phyloP scores from a whole-genome alignment of 2,113 vertebrate species.

The human (Homo sapiens) region DNA sequence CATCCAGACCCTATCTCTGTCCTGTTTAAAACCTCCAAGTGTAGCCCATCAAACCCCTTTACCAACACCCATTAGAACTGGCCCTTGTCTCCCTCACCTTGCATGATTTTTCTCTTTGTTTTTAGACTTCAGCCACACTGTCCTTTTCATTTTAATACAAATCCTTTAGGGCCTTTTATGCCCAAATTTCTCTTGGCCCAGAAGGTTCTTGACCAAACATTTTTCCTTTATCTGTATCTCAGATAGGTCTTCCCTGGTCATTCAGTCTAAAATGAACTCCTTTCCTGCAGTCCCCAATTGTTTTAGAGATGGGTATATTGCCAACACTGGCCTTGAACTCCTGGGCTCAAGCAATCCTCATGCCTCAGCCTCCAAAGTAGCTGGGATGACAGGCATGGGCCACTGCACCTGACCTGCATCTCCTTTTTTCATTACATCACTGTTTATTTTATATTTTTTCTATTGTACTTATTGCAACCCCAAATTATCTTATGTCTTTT shows the following conservation, averaged over 20 bases:
- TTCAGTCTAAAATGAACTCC: not conserved
- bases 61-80: not conserved
- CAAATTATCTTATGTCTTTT: not conserved
- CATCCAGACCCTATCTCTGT: fast-evolving
- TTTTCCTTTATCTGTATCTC: not conserved
- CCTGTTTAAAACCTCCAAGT: fast-evolving
- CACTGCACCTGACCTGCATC: too few relatives aligned
- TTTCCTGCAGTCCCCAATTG: fast-evolving
- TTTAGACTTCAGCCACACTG: not conserved
- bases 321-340: not conserved
- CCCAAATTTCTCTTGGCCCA: not conserved
- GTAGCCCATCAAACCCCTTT: not conserved
- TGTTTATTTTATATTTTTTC: not conserved
- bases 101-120: not conserved
- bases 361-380: not conserved
- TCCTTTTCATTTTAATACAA: not conserved
- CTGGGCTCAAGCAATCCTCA: not conserved
- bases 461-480: too few relatives aligned
- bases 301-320: not conserved
- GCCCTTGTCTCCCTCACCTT: not conserved
- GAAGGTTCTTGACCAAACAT: not conserved
- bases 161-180: not conserved
- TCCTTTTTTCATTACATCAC: not conserved
- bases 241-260: not conserved
- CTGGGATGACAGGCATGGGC: not conserved